Percentiles rank a stretch among this genome's conserved stretches.
Conservation (phyloP, 2,113 vertebrate species). For the Arvicanthis niloticus region DNA sequence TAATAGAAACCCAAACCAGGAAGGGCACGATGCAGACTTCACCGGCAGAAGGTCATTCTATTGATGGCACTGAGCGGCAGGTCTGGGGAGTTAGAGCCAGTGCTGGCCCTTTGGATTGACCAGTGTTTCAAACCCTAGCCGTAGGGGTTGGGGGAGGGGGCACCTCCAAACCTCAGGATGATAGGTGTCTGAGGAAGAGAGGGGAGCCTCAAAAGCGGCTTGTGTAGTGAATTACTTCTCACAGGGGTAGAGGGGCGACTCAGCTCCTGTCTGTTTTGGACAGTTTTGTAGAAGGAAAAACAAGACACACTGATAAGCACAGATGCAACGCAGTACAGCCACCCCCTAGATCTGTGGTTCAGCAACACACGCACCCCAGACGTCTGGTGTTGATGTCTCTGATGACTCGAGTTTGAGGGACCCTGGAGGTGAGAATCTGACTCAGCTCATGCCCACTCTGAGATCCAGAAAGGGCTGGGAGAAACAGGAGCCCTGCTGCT, state of each 20-base stretch:
- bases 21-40: neutral
- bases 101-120: neutral
- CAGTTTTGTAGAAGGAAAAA: neutral
- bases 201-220: neutral
- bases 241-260: neutral
- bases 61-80: neutral
- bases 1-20: conserved; percentile 21
- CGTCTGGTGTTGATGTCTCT: neutral
- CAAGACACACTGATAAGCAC: neutral
- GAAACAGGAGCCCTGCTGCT: neutral
- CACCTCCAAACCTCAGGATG: neutral
- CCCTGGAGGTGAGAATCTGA: neutral
- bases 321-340: too few relatives aligned
- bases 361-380: neutral
- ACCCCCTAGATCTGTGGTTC: rapidly evolving
- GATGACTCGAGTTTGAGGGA: neutral
- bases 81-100: conserved; percentile 35
- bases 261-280: neutral
- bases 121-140: neutral
- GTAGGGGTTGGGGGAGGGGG: too few relatives aligned
- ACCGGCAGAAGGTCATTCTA: neutral
- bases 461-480: neutral
- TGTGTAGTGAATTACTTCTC: neutral
- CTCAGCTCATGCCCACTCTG: neutral
- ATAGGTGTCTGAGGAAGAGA: neutral